Percentiles rank a stretch among this genome's conserved stretches.
phyloP scores from a whole-genome alignment of 2,797 vertebrate species.

The Picus viridis region DNA sequence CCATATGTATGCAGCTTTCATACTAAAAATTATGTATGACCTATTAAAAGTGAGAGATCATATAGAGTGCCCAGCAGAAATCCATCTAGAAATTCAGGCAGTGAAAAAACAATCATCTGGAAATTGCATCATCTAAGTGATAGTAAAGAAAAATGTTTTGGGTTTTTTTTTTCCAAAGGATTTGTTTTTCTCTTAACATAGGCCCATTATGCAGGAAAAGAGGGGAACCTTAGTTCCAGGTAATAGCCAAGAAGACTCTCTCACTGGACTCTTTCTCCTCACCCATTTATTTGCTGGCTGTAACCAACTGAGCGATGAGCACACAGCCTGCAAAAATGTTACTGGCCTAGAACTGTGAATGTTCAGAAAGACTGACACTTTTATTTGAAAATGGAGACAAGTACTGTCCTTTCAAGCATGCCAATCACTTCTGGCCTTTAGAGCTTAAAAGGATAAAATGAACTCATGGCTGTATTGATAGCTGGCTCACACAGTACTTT shows the following conservation, averaged over 20 bases:
- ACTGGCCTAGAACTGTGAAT: background rate
- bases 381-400: background rate
- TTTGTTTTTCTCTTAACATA: background rate
- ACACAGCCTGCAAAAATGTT: background rate
- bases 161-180: background rate
- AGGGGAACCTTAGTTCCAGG: background rate
- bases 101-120: conserved; percentile 33
- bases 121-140: conserved; percentile 49
- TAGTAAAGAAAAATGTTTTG: background rate
- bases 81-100: background rate
- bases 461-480: background rate
- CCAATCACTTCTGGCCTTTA: background rate
- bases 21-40: conserved; percentile 35
- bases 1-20: conserved; percentile 39
- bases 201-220: background rate
- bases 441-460: background rate
- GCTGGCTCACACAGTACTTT: background rate
- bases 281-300: background rate
- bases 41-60: conserved; percentile 29
- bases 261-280: background rate
- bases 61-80: conserved; percentile 14
- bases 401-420: background rate
- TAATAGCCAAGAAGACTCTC: background rate
- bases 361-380: background rate
- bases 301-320: background rate